A percentile compares a stretch with the other conserved stretches of the same genome.
Evolutionary conservation across 2,888 invertebrate genomes (phyloP).

Genomic region (Pelosia muscerda): DNA sequence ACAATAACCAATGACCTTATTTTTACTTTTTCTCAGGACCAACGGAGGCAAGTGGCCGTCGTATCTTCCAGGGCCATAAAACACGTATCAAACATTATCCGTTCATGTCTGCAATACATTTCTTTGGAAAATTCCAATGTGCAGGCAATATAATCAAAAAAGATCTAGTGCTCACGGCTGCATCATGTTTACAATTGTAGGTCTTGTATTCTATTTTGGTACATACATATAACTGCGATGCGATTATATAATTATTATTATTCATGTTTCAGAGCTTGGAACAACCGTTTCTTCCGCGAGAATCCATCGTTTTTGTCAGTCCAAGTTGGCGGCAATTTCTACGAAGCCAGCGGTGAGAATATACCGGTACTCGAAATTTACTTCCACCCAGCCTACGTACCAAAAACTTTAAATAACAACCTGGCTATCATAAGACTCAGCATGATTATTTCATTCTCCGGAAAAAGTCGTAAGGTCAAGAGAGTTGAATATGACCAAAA

Average conservation of each 20-base stretch:
- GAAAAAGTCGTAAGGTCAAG: conserved; percentile 18
- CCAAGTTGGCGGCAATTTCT: conserved; percentile 71
- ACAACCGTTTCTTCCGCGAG: conserved; percentile 76
- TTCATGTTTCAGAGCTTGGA: conserved; percentile 65
- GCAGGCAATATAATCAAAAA: conserved; percentile 59
- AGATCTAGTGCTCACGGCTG: conserved; percentile 61
- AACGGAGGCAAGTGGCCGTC: conserved; percentile 64
- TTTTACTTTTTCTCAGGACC: neutral
- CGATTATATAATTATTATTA: neutral
- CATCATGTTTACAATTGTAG: conserved; percentile 64
- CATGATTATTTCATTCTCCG: conserved; percentile 55
- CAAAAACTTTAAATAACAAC: conserved; percentile 67
- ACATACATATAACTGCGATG: neutral
- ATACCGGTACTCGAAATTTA: conserved; percentile 69
- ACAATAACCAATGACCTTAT: too few species aligned
- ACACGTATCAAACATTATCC: conserved; percentile 56
- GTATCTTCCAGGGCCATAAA: conserved; percentile 47
- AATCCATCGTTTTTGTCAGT: conserved; percentile 74
- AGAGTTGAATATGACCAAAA: conserved; percentile 67
- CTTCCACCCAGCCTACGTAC: conserved; percentile 72
- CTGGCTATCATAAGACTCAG: conserved; percentile 67
- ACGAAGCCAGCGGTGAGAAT: conserved; percentile 65
- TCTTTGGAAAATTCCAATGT: conserved; percentile 52
- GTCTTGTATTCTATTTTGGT: conserved; percentile 7
- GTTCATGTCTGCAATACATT: conserved; percentile 58